Base-by-base conservation (phyloP, 2,888 invertebrate genomes). In the Lypha dubia region DNA sequence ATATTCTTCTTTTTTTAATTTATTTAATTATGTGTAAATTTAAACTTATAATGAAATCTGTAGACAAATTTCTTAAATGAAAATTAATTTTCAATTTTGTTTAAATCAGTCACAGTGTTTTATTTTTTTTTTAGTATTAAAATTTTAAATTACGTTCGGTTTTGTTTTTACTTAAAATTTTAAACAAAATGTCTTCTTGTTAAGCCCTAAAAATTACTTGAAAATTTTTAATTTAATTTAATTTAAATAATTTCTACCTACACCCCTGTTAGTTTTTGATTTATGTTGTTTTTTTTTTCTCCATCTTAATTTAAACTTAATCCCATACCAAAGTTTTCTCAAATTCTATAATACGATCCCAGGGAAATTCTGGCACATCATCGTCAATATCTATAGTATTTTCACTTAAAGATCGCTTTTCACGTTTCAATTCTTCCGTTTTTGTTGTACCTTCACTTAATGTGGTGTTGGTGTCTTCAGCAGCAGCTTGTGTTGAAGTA, bases 261-360 rank as follows among this genome's bases (percentile, higher is more conserved):
- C 79, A 80, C 79, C 80, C 77, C 83, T 75, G 75, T 79, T 76
- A 62, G 49, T 75, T 73, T 28, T 11, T 67, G 71, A 62, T 75
- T 70, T 11, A n/a, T 73, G 38, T 11, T 67, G 71, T 68, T 75
- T 70, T 11, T 20, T 24, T 28, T 17, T 49, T 22, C 44, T 7
- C n/a, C n/a, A n/a, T 56, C 8, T 46, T 22, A 22, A 9, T 49
- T 60, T 41, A 15, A 1, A 28, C 56, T 91, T 92, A 93, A 89
- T 95, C 95, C 96, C 96, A 96, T 89, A 94, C 93, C 90, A 95
- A 93, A 86, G 94, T 93, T 90, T 94, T 93, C 88, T 95, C 94
- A 89, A 96, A 93, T 91, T 96, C 95, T 89, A 94, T 93, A 82
- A 95, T 95, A 93, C 95, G 95, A 91, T 95, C 94, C 96, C 96